phyloP scores from a whole-genome alignment of 2,797 vertebrate genomes.

The Leuciscus waleckii region DNA sequence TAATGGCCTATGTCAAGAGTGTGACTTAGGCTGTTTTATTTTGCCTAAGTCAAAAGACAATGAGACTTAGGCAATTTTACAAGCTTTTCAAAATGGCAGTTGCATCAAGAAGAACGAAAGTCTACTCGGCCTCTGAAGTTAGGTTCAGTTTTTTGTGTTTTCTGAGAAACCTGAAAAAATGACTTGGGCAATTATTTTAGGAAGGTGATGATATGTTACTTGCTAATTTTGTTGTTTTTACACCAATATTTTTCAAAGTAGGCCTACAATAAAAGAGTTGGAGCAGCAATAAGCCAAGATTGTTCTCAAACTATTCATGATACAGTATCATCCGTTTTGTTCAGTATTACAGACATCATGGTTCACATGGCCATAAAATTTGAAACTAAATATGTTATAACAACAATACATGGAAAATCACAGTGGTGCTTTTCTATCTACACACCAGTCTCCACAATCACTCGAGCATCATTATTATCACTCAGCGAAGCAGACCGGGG shows the following conservation, averaged over 20 bases:
- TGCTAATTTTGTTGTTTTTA: background rate
- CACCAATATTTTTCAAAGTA: background rate
- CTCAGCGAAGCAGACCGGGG: conserved; percentile 37
- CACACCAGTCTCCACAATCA: conserved; percentile 15
- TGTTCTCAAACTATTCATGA: background rate
- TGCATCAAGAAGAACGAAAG: too few species aligned
- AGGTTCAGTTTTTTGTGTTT: too few species aligned
- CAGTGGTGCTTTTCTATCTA: background rate
- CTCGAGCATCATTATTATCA: conserved; percentile 37
- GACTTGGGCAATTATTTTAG: too few species aligned
- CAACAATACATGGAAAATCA: background rate
- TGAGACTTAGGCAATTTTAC: too few species aligned
- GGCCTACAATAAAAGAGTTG: too few species aligned
- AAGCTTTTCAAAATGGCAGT: too few species aligned
- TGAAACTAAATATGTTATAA: conserved; percentile 6
- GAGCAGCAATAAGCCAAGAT: background rate
- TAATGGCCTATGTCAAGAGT: too few species aligned
- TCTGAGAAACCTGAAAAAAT: too few species aligned
- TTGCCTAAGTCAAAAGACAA: too few species aligned
- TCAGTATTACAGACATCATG: background rate
- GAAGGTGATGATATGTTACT: too few species aligned
- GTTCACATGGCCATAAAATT: background rate
- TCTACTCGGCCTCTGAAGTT: too few species aligned
- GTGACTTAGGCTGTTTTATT: too few species aligned
- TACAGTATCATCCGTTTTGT: background rate